Percentiles rank a stretch among this genome's conserved stretches.
These are phyloP conservation scores for Helostoma temminkii DNA, from an alignment of 2,797 vertebrate genomes.

Conservation along the genomic window DNA sequence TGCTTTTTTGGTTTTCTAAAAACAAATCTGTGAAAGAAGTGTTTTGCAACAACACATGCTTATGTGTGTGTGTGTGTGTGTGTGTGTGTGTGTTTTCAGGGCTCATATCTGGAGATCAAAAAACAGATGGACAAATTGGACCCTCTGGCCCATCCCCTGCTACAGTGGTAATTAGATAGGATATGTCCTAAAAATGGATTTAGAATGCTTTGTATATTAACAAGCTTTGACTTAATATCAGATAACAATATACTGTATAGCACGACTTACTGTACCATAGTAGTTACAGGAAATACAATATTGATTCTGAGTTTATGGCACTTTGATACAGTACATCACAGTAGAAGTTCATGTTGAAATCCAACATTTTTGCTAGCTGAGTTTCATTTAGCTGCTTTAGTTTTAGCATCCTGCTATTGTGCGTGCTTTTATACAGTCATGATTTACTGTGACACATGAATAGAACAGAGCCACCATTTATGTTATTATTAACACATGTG, in stretches of 20 bases:
- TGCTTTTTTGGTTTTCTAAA: constrained; percentile 12
- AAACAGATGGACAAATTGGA: constrained; percentile 99
- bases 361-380: background rate
- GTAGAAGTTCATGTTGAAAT: background rate
- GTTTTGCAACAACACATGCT: background rate
- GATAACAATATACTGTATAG: background rate
- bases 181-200: constrained; percentile 12
- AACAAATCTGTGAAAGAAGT: background rate
- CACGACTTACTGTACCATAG: background rate
- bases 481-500: background rate
- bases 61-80: too few species aligned
- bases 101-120: constrained; percentile 99
- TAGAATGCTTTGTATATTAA: constrained; percentile 5
- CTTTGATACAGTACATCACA: background rate
- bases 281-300: background rate
- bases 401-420: background rate
- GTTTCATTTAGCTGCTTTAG: background rate
- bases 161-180: constrained; percentile 90
- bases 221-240: background rate
- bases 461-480: background rate
- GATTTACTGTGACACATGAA: background rate
- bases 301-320: background rate
- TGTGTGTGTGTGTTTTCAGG: constrained; percentile 82
- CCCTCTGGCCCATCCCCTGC: constrained; percentile 94
- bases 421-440: background rate